phyloP scores from a whole-genome alignment of 1,140 invertebrate species.

The Brachionus manjavacas region DNA sequence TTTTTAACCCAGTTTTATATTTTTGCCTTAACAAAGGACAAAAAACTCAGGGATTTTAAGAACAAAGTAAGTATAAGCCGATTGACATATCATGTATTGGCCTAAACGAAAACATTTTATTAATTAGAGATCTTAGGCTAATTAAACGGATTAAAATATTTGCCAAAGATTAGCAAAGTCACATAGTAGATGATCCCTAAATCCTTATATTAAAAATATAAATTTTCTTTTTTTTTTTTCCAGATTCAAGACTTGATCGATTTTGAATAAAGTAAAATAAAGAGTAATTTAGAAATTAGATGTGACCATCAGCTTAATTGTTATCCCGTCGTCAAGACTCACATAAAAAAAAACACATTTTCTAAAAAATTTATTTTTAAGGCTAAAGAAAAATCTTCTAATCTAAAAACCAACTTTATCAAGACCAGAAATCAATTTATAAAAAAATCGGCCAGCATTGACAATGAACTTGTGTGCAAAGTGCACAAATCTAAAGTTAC shows the following conservation, averaged over 20 bases:
- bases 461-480: not conserved
- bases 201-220: not conserved
- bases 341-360: too few species aligned
- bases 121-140: not conserved
- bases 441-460: conserved; percentile 1
- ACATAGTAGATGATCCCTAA: not conserved
- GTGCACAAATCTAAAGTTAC: not conserved
- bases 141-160: conserved; percentile 23
- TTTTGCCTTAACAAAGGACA: not conserved
- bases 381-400: conserved; percentile 1
- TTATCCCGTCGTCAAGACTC: too few species aligned
- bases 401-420: conserved; percentile 15
- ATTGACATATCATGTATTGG: conserved; percentile 27
- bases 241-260: conserved; percentile 24
- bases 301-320: not conserved
- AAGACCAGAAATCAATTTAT: not conserved
- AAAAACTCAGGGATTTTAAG: not conserved
- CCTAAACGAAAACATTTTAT: not conserved
- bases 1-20: not conserved
- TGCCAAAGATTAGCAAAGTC: not conserved
- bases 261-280: not conserved
- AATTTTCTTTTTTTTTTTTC: not conserved
- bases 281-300: not conserved
- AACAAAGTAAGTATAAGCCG: conserved; percentile 7
- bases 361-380: not conserved